Base-by-base conservation (phyloP, 2,113 vertebrate genomes). In the Cacatua alba region DNA sequence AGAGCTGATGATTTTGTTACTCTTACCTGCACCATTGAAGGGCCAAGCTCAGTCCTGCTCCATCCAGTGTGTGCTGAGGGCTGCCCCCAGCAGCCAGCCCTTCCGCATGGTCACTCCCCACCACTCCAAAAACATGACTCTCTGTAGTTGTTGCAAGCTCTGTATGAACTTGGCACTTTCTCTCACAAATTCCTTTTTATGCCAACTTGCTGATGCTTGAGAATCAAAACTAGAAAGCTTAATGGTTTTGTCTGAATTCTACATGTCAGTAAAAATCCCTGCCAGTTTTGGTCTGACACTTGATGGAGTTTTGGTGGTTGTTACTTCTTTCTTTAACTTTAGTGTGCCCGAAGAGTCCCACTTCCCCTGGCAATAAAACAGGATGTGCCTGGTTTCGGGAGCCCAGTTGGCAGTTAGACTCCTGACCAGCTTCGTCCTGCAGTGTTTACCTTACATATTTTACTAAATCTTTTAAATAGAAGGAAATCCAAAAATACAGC, bases 21-120 rank as follows among this genome's bases (percentile, higher is more conserved):
- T 83, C 5, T 24, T 0, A 0, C 20, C 49, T 37, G 48, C 26
- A 75, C 14, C 37, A 52, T 1, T 0, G 4, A 52, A 60, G 17
- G 17, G 19, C 71, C 16, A 49, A 31, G 14, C 35, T 85, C 44
- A 55, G 23, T 52, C 18, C 10, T 59, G 26, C n/a, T 48, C n/a
- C 12, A 33, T 35, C 17, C 41, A 28, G 29, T 2, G 3, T 5
- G 6, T 46, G 64, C 49, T 41, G 44, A 44, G 37, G 59, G n/a
- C 25, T 67, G 26, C 6, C 49, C 7, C 11, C 2, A 0, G n/a
- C 37, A 31, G 24, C 37, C 16, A 14, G 26, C 31, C 20, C 14
- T 82, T 37, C 12, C 10, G 13, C 4, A 1, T 3, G 0, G n/a
- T 53, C 39, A 49, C n/a, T 11, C 9, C 10, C 3, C 1, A 4